These are phyloP conservation scores for Thalassoma bifasciatum DNA, from an alignment of 2,113 vertebrate genomes.

Conservation along the genomic window DNA sequence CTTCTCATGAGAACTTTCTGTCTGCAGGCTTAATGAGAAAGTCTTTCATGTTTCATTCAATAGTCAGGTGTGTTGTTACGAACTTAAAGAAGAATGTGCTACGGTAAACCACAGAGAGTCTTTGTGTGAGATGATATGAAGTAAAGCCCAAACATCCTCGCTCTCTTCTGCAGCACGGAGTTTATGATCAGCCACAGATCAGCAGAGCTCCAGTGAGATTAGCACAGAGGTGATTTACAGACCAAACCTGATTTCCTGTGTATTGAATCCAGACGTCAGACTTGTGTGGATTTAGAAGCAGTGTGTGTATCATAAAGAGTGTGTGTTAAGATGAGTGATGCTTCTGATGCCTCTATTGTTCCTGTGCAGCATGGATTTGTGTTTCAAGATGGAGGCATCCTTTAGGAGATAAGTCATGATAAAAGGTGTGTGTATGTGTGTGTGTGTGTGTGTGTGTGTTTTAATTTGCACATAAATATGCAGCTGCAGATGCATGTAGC, in stretches of 20 bases:
- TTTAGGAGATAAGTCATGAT: slow-evolving; percentile 4
- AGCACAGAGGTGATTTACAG: not conserved
- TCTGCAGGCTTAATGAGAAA: slow-evolving; percentile 33
- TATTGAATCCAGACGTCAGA: slow-evolving; percentile 39
- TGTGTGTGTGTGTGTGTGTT: not conserved
- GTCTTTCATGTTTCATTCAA: slow-evolving; percentile 44
- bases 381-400: slow-evolving; percentile 19
- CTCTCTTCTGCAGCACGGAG: not conserved
- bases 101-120: slow-evolving; percentile 13
- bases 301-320: slow-evolving; percentile 1
- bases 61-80: slow-evolving; percentile 33
- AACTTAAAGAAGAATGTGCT: not conserved
- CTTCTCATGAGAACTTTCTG: slow-evolving; percentile 21
- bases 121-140: slow-evolving; percentile 13
- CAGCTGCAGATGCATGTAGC: slow-evolving; percentile 12
- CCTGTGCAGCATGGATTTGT: not conserved
- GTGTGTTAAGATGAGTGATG: slow-evolving; percentile 22
- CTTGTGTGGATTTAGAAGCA: slow-evolving; percentile 18
- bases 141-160: slow-evolving; percentile 2
- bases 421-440: not conserved
- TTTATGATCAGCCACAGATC: slow-evolving; percentile 34
- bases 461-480: slow-evolving; percentile 22
- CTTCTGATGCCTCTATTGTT: slow-evolving; percentile 25
- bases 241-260: slow-evolving; percentile 24
- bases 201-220: slow-evolving; percentile 19